phyloP scores from a whole-genome alignment of 2,888 invertebrate species.

The Proisotoma minuta region DNA sequence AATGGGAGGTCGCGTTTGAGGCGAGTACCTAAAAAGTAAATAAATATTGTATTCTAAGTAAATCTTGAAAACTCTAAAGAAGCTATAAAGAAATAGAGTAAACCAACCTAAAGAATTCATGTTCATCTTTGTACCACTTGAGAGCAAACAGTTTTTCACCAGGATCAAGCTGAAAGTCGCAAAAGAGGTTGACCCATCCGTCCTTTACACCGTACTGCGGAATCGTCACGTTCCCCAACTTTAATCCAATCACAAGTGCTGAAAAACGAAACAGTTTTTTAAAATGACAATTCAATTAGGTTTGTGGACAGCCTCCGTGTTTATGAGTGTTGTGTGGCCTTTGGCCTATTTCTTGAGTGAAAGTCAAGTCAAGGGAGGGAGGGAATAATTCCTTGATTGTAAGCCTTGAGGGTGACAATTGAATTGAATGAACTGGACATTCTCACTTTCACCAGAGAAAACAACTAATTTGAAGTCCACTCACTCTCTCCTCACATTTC shows the following conservation, averaged over 20 bases:
- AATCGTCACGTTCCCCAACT: constrained; percentile 33
- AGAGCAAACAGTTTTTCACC: constrained; percentile 36
- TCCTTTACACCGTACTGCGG: constrained; percentile 38
- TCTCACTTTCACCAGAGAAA: not conserved
- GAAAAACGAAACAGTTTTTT: not conserved
- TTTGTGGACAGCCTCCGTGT: too few relatives aligned
- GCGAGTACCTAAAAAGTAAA: constrained; percentile 34
- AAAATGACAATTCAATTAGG: too few relatives aligned
- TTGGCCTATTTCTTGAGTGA: too few relatives aligned
- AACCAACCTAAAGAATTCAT: constrained; percentile 45
- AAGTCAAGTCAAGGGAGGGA: not conserved
- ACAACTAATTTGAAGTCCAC: not conserved
- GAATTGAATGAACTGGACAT: not conserved
- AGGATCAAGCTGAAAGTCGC: constrained; percentile 41
- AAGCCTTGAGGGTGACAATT: not conserved
- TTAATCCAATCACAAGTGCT: constrained; percentile 40
- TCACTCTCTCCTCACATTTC: not conserved
- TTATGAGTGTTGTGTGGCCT: too few relatives aligned
- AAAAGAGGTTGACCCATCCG: constrained; percentile 32
- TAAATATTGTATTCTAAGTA: too few relatives aligned
- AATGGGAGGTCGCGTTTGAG: constrained; percentile 16
- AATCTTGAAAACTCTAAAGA: too few relatives aligned
- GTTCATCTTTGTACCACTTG: constrained; percentile 44
- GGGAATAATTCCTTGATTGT: too few relatives aligned
- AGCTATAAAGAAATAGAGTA: too few relatives aligned